These are phyloP conservation scores for Tichodroma muraria DNA, from an alignment of 2,113 vertebrate genomes.

Conservation along the genomic window DNA sequence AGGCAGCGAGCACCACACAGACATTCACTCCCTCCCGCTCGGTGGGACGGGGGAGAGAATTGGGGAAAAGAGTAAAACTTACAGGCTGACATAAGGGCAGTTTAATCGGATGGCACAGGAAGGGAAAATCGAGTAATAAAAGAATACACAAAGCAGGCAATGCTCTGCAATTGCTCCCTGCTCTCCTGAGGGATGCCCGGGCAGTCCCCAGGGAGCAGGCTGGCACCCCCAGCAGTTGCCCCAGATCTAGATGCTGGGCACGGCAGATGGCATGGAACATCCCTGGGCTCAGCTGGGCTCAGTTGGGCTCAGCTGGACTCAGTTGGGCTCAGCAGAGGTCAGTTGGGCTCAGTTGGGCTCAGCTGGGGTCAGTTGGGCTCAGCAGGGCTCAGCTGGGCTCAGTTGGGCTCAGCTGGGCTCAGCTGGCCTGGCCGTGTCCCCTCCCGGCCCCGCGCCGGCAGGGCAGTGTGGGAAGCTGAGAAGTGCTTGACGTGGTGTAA, in stretches of 20 bases:
- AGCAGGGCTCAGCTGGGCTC: not conserved
- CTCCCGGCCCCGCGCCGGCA: accelerated
- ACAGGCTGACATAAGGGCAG: not conserved
- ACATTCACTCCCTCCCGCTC: not conserved
- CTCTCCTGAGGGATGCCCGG: not conserved
- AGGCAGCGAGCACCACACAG: not conserved
- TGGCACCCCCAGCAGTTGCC: not conserved
- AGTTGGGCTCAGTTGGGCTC: not conserved
- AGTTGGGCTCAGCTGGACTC: not conserved
- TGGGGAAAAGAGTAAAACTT: not conserved
- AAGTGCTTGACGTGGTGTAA: not conserved
- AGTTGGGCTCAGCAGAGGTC: not conserved
- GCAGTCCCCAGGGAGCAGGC: not conserved
- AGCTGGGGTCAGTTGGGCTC: not conserved
- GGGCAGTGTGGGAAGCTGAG: accelerated
- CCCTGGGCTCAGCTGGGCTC: not conserved
- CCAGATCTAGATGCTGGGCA: too few species aligned
- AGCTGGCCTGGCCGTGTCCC: not conserved
- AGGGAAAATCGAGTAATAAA: not conserved
- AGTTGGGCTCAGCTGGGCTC: not conserved
- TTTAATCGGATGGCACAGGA: not conserved
- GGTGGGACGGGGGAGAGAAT: accelerated
- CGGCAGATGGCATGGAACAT: not conserved
- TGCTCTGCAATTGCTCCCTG: not conserved
- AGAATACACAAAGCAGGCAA: too few species aligned